Conservation (phyloP, 92 coral and sea anemone genomes). For the Porites lobata region DNA sequence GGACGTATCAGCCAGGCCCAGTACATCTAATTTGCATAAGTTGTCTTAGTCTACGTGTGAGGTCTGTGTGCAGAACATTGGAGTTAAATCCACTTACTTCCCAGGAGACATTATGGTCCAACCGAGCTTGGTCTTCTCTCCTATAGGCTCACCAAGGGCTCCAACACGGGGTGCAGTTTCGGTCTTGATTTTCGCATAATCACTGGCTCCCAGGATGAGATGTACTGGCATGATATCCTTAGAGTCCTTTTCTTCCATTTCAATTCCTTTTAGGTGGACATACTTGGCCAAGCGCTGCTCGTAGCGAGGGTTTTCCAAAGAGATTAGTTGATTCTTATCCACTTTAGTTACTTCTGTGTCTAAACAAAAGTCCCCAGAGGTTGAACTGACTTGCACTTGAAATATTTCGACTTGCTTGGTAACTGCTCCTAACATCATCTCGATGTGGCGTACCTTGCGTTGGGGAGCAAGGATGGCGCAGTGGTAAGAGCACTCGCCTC, state of each 20-base stretch:
- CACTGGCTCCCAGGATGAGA: background rate
- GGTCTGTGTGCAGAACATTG: background rate
- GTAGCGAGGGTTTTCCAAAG: constrained; percentile 43
- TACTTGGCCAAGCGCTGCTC: constrained; percentile 12
- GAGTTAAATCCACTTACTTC: background rate
- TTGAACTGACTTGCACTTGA: constrained; percentile 4
- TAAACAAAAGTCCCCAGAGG: constrained; percentile 24
- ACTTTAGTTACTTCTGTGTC: constrained; percentile 30
- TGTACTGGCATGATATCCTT: constrained; percentile 69
- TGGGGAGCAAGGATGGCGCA: no score
- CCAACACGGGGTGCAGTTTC: background rate
- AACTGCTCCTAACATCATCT: constrained; percentile 41
- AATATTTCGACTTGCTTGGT: constrained; percentile 35
- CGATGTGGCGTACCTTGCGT: constrained; percentile 12
- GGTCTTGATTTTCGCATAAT: constrained; percentile 1
- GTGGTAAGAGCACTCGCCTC: no score
- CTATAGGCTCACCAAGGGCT: background rate
- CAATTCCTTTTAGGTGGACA: constrained; percentile 50
- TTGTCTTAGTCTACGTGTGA: constrained; percentile 9
- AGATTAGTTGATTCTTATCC: background rate
- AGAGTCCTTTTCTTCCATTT: constrained; percentile 64
- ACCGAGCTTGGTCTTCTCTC: background rate
- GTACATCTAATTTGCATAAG: background rate
- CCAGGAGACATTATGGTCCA: constrained; percentile 9
- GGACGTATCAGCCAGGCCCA: constrained; percentile 1